Percentiles rank a stretch among this genome's conserved stretches.
These are phyloP conservation scores for Pagetopsis macropterus DNA, from an alignment of 2,797 vertebrate genomes.

Conservation along the genomic window DNA sequence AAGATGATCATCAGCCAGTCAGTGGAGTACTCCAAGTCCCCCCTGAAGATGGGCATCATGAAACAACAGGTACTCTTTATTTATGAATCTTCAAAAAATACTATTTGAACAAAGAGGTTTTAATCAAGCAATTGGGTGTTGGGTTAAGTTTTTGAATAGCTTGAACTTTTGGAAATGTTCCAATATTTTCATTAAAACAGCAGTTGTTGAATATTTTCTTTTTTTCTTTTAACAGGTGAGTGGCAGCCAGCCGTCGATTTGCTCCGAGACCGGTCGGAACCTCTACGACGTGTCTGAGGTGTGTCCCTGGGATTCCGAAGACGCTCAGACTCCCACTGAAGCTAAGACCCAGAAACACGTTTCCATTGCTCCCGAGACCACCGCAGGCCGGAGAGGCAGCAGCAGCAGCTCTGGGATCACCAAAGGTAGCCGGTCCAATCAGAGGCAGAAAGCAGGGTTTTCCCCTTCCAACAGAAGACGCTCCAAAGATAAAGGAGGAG, in stretches of 20 bases:
- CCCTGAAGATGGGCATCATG: conserved; percentile 96
- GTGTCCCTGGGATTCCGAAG: conserved; percentile 95
- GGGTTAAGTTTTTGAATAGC: neutral
- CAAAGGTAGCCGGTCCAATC: conserved; percentile 82
- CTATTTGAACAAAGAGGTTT: neutral
- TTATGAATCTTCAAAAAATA: neutral
- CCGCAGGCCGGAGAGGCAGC: conserved; percentile 80
- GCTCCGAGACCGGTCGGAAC: conserved; percentile 86
- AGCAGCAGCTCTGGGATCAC: conserved; percentile 61
- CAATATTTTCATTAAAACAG: neutral
- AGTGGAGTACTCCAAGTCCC: conserved; percentile 91
- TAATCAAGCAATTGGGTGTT: neutral
- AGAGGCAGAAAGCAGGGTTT: conserved; percentile 80
- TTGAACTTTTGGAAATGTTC: neutral
- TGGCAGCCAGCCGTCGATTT: conserved; percentile 87
- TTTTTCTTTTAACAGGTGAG: conserved; percentile 75
- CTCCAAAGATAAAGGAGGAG: conserved; percentile 78
- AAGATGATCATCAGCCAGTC: conserved; percentile 88
- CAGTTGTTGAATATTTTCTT: neutral
- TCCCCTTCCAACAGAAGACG: conserved; percentile 80
- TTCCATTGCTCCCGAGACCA: conserved; percentile 92
- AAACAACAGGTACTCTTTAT: conserved; percentile 86
- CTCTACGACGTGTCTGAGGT: conserved; percentile 93
- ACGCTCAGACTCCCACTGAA: conserved; percentile 88
- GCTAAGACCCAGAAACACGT: conserved; percentile 94